phyloP scores from a whole-genome alignment of 2,797 vertebrate species.

The Cryptoprocta ferox region DNA sequence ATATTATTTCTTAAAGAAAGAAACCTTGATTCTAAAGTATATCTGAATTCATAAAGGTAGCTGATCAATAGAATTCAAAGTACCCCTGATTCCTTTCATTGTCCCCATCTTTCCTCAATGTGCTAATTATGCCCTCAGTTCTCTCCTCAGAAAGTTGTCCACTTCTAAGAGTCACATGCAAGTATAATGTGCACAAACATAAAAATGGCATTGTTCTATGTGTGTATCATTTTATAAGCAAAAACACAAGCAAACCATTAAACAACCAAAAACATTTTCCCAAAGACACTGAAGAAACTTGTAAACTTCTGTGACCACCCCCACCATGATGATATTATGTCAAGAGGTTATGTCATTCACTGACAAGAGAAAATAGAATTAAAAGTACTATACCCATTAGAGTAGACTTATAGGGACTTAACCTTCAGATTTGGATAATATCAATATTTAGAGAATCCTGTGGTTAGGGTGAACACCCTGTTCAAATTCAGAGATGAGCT shows the following conservation, averaged over 20 bases:
- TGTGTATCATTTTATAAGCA: not conserved
- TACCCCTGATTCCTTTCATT: not conserved
- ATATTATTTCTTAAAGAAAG: not conserved
- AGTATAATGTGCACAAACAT: not conserved
- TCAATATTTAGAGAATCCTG: not conserved
- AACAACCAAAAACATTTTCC: not conserved
- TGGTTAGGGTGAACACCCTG: not conserved
- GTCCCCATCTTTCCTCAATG: not conserved
- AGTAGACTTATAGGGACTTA: not conserved
- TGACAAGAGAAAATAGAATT: not conserved
- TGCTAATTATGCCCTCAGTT: not conserved
- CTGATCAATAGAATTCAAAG: not conserved
- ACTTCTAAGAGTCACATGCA: not conserved
- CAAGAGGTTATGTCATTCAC: not conserved
- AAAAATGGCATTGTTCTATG: not conserved
- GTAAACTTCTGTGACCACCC: not conserved
- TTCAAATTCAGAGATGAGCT: not conserved
- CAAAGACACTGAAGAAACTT: not conserved
- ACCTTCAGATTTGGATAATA: not conserved
- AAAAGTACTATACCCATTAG: not conserved
- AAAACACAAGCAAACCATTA: not conserved
- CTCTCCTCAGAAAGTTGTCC: not conserved
- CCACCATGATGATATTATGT: not conserved
- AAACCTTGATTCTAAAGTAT: not conserved
- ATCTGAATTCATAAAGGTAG: not conserved